Evolutionary conservation across 2,888 invertebrate species (phyloP).

Genomic region (Conus canariensis): DNA sequence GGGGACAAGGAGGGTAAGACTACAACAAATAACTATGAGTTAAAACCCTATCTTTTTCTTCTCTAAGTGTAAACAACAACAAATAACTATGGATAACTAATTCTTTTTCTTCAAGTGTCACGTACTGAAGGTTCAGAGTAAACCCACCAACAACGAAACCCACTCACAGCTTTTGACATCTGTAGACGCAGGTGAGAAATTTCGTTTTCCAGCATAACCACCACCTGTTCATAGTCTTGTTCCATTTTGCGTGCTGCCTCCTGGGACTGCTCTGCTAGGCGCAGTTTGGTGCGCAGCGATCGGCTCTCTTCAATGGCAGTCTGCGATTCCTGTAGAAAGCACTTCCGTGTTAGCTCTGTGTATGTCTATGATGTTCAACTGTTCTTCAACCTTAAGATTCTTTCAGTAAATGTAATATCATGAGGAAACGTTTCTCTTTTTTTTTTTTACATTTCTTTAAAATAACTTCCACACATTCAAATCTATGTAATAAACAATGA

Average conservation of each 20-base stretch:
- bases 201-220: constrained; percentile 74
- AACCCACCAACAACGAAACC: no score
- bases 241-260: constrained; percentile 74
- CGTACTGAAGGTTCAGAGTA: no score
- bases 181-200: constrained; percentile 68
- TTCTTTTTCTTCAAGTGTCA: no score
- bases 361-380: neutral
- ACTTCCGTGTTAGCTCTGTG: neutral
- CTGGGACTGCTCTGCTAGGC: constrained; percentile 76
- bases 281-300: constrained; percentile 70
- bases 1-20: no score
- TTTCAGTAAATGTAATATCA: no score
- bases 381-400: neutral
- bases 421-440: neutral
- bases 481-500: no score
- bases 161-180: constrained; percentile 58
- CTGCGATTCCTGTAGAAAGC: constrained; percentile 68
- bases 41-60: no score
- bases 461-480: no score
- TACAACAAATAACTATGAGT: no score
- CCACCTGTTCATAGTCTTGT: constrained; percentile 76
- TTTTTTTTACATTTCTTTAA: neutral
- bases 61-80: no score
- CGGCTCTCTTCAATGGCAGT: constrained; percentile 71
- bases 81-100: no score